Evolutionary conservation across 2,888 invertebrate genomes (phyloP).

Genomic region (Andrena chrysosceles): DNA sequence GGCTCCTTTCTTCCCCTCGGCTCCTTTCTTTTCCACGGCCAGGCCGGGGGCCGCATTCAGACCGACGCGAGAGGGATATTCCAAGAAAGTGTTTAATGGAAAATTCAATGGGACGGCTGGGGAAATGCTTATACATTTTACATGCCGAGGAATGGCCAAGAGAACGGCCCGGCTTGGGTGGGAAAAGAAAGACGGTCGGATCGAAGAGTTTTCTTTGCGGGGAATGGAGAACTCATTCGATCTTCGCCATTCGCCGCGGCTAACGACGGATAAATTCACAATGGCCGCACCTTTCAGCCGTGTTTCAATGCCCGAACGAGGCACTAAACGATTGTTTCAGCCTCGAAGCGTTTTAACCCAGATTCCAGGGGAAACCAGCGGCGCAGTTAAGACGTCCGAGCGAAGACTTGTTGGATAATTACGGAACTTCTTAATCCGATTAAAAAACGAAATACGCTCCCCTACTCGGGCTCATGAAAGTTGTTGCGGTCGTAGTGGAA

Average conservation of each 20-base stretch:
- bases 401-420: constrained; percentile 26
- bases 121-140: constrained; percentile 53
- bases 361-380: constrained; percentile 2
- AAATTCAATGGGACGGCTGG: constrained; percentile 43
- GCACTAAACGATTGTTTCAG: constrained; percentile 24
- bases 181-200: constrained; percentile 9
- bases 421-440: constrained; percentile 11
- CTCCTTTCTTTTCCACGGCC: too few species aligned
- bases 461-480: background rate
- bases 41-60: constrained; percentile 25
- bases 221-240: background rate
- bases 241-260: background rate
- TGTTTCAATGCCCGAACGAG: background rate
- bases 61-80: constrained; percentile 19
- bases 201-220: constrained; percentile 18
- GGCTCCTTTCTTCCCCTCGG: background rate
- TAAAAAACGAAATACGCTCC: constrained; percentile 5
- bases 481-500: background rate
- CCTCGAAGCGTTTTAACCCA: constrained; percentile 39
- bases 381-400: background rate
- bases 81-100: constrained; percentile 44
- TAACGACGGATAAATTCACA: constrained; percentile 18
- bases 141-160: constrained; percentile 16
- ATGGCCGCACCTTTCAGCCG: background rate
- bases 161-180: background rate